Conservation (phyloP, 2,797 vertebrate species). For the Sebastolobus alascanus region DNA sequence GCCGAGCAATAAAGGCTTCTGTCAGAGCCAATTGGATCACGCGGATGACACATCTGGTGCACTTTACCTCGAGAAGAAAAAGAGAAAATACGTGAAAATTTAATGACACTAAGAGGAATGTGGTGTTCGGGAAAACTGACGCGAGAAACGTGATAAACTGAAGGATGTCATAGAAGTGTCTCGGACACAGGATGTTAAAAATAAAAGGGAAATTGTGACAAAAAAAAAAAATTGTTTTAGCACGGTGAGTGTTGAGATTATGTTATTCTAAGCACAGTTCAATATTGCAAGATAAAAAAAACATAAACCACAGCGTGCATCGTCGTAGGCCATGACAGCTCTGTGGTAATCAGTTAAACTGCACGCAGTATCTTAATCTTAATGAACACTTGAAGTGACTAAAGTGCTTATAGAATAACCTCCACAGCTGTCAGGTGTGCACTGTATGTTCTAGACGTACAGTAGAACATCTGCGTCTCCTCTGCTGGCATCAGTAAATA, state of each 20-base stretch:
- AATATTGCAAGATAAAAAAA: not conserved
- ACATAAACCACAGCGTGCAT: not conserved
- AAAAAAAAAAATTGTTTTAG: not conserved
- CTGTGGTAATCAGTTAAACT: slow-evolving; percentile 25
- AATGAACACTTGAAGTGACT: slow-evolving; percentile 28
- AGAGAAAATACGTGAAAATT: slow-evolving; percentile 68
- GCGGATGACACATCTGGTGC: slow-evolving; percentile 70
- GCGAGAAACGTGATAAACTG: slow-evolving; percentile 58
- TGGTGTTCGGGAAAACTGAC: slow-evolving; percentile 67
- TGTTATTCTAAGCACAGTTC: not conserved
- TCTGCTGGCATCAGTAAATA: slow-evolving; percentile 65
- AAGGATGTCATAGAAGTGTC: slow-evolving; percentile 46
- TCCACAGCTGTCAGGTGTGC: slow-evolving; percentile 51
- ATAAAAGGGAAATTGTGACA: slow-evolving; percentile 23
- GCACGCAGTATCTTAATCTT: slow-evolving; percentile 15
- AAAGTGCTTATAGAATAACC: slow-evolving; percentile 30
- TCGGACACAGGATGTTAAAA: slow-evolving; percentile 35
- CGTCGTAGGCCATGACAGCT: not conserved
- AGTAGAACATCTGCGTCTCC: slow-evolving; percentile 49
- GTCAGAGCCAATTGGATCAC: slow-evolving; percentile 74
- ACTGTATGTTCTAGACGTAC: slow-evolving; percentile 28
- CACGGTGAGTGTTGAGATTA: not conserved
- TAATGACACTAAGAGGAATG: slow-evolving; percentile 78
- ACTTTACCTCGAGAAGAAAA: slow-evolving; percentile 69
- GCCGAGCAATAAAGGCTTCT: slow-evolving; percentile 68